phyloP scores from a whole-genome alignment of 1,140 invertebrate genomes.

The Bombus sylvicola region DNA sequence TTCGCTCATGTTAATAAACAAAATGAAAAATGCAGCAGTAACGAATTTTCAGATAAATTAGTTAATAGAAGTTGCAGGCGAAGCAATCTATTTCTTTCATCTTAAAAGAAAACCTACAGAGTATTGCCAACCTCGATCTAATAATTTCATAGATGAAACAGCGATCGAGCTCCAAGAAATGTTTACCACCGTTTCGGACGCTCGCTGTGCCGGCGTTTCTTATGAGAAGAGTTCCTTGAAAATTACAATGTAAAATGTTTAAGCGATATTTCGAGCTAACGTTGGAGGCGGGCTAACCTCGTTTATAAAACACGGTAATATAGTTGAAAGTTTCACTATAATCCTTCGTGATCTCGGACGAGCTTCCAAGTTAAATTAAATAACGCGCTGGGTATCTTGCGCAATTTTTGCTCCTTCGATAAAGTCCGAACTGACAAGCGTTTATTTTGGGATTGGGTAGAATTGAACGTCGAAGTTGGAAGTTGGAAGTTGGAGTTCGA shows the following conservation, averaged over 20 bases:
- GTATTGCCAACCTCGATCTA: background rate
- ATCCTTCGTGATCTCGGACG: slow-evolving; percentile 2
- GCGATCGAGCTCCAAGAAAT: background rate
- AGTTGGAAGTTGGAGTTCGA: background rate
- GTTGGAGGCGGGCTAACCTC: no score
- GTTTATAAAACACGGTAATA: background rate
- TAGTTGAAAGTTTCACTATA: slow-evolving; percentile 18
- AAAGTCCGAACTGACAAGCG: background rate
- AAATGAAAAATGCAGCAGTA: no score
- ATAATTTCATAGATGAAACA: background rate
- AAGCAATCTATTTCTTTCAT: background rate
- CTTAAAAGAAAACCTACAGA: background rate
- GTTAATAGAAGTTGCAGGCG: background rate
- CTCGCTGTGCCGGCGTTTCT: no score
- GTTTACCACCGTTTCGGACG: background rate
- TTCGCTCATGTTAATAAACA: no score
- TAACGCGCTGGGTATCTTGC: background rate
- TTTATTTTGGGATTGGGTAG: background rate
- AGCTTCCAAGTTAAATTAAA: slow-evolving; percentile 36
- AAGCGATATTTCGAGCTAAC: background rate
- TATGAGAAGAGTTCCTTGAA: background rate
- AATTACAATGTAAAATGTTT: background rate
- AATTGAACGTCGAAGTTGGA: background rate
- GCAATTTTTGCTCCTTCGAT: background rate
- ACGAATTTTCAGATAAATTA: no score